A percentile compares a stretch with the other conserved stretches of the same genome.
Evolutionary conservation across 2,888 invertebrate species (phyloP).

Genomic region (Xestia rhomboidea): DNA sequence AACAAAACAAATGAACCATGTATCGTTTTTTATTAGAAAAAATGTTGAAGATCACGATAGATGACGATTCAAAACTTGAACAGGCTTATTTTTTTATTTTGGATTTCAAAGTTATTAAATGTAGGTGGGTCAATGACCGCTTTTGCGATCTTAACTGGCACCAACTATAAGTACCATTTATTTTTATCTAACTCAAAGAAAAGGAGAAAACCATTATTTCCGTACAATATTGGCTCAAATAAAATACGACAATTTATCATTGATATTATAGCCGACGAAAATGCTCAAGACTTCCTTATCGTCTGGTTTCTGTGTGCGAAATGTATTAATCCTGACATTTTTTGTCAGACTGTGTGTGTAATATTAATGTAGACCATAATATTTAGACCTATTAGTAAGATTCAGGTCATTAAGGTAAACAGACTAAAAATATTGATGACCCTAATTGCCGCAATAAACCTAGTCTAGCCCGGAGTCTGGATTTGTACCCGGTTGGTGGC

Average conservation of each 20-base stretch:
- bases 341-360: slow-evolving; percentile 9
- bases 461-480: background rate
- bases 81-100: too few relatives aligned
- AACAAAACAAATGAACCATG: too few relatives aligned
- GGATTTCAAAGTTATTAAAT: too few relatives aligned
- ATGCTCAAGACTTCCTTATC: slow-evolving; percentile 53
- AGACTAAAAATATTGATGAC: background rate
- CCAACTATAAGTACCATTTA: slow-evolving; percentile 37
- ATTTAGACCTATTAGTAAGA: background rate
- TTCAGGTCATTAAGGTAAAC: background rate
- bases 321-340: slow-evolving; percentile 37
- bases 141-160: too few relatives aligned
- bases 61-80: too few relatives aligned
- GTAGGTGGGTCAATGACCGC: too few relatives aligned
- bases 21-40: too few relatives aligned
- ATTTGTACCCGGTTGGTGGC: too few relatives aligned
- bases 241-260: slow-evolving; percentile 62
- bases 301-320: slow-evolving; percentile 30
- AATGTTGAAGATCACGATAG: too few relatives aligned
- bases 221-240: slow-evolving; percentile 49
- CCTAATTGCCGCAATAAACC: background rate
- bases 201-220: slow-evolving; percentile 38
- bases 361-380: background rate
- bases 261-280: slow-evolving; percentile 44
- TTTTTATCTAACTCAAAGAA: slow-evolving; percentile 37